These are phyloP conservation scores for Patella ulyssiponensis DNA, from an alignment of 2,888 invertebrate species.

Conservation along the genomic window DNA sequence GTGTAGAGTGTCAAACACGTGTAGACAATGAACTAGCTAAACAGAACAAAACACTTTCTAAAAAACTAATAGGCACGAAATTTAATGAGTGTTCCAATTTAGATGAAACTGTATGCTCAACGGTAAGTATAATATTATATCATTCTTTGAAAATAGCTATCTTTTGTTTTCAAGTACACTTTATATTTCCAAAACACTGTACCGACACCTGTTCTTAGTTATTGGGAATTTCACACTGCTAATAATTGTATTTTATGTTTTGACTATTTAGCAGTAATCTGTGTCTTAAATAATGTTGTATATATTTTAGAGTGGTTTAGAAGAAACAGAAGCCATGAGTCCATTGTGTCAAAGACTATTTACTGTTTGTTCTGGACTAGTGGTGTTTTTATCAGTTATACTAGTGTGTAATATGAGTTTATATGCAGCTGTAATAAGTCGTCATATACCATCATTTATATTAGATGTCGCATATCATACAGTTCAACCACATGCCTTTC, in stretches of 20 bases:
- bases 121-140: neutral
- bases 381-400: neutral
- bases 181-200: too few species aligned
- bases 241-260: too few species aligned
- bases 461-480: too few species aligned
- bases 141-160: neutral
- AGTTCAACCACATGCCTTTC: too few species aligned
- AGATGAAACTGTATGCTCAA: neutral
- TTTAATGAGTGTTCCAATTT: neutral
- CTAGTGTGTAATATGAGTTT: too few species aligned
- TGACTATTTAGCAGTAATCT: too few species aligned
- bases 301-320: neutral
- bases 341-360: neutral
- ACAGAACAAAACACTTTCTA: conserved; percentile 41
- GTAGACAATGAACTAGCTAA: conserved; percentile 45
- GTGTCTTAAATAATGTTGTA: too few species aligned
- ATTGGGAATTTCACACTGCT: too few species aligned
- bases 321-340: neutral
- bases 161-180: too few species aligned
- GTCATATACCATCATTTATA: neutral
- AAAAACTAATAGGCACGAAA: conserved; percentile 19
- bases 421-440: neutral
- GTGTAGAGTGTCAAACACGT: conserved; percentile 43
- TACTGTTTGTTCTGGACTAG: neutral
- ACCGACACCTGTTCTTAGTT: too few species aligned